Base-by-base conservation (phyloP, 2,113 vertebrate species). In the Coptodon bakossiorum region DNA sequence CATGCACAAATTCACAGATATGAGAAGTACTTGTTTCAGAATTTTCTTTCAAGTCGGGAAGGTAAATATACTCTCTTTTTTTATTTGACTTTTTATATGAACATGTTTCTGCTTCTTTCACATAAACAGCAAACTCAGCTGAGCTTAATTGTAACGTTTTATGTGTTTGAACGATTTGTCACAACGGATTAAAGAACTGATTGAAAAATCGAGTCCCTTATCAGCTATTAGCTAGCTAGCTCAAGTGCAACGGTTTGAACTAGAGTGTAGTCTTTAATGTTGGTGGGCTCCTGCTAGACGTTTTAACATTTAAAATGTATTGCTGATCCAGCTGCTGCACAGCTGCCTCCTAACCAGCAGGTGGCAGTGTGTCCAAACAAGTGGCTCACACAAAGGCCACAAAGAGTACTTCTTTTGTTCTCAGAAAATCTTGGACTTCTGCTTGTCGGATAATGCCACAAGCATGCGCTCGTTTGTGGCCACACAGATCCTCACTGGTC, bases 301-400 rank as follows among this genome's bases (percentile, higher is more conserved):
- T 76, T 48, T 19, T 48, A 76, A 48, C 9, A 12, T 76, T 29
- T 76, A 48, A 76, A 76, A 53, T 54, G 2, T 86, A 14, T 11
- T 54, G n/a, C 57, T 31, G 24, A 57, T 61, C 9, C 5, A 38
- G 19, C 87, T 56, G 84, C 73, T 92, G 93, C 38, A 85, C 13
- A 12, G 27, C 78, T 68, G n/a, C 85, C 34, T 90, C 5, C 9
- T 38, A 4, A 56, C 89, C 95, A 94, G 87, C 88, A 94, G 95
- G 48, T 45, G 93, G 90, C 94, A 82, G 79, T 6, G 29, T 66
- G 13, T 14, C 29, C 9, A 31, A 36, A 84, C 19, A 56, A 27
- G 79, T 27, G 50, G 19, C 27, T 19, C 50, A 24, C 63, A 59
- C 13, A 85, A 54, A 85, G 43, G 11, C 19, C 54, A 38, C 31